phyloP scores from a whole-genome alignment of 2,797 vertebrate genomes.

The Sebastes diploproa region DNA sequence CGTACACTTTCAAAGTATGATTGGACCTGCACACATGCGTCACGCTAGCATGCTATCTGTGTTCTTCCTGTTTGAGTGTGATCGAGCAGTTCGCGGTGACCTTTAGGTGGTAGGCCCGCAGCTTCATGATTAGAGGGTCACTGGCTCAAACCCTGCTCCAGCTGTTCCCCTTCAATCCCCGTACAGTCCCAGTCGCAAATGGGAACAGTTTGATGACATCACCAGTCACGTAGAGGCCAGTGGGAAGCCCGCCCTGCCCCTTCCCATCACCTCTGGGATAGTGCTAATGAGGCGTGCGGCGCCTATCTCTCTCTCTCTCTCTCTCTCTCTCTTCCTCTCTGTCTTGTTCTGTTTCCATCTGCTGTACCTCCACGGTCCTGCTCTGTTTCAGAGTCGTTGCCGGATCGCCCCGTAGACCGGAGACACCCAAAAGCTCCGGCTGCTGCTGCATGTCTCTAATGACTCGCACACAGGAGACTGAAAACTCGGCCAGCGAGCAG shows the following conservation, averaged over 20 bases:
- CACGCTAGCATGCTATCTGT: constrained; percentile 25
- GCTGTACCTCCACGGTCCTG: constrained; percentile 51
- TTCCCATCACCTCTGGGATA: constrained; percentile 73
- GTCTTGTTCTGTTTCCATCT: constrained; percentile 55
- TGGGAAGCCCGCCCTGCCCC: constrained; percentile 61
- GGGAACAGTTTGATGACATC: constrained; percentile 77
- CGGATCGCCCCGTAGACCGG: constrained; percentile 49
- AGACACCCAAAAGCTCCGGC: constrained; percentile 60
- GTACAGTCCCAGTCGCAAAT: constrained; percentile 49
- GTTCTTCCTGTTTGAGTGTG: constrained; percentile 51
- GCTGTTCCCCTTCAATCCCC: constrained; percentile 65
- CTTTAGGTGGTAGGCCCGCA: constrained; percentile 62
- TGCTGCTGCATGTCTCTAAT: constrained; percentile 67
- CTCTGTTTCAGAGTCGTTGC: constrained; percentile 51
- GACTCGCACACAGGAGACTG: constrained; percentile 58
- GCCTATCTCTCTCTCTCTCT: constrained; percentile 31
- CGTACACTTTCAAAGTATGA: constrained; percentile 30
- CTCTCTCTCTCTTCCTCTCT: constrained; percentile 36
- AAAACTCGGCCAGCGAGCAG: constrained; percentile 44
- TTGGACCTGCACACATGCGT: constrained; percentile 26
- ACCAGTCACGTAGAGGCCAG: constrained; percentile 69
- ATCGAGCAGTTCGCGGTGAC: constrained; percentile 56
- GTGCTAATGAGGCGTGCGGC: constrained; percentile 74
- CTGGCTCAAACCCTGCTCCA: constrained; percentile 57
- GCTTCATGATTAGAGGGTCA: constrained; percentile 76